Evolutionary conservation across 2,888 invertebrate species (phyloP), one percentile per base, ranked within the genome.

Genomic region (Harpagoxenus sublaevis): DNA sequence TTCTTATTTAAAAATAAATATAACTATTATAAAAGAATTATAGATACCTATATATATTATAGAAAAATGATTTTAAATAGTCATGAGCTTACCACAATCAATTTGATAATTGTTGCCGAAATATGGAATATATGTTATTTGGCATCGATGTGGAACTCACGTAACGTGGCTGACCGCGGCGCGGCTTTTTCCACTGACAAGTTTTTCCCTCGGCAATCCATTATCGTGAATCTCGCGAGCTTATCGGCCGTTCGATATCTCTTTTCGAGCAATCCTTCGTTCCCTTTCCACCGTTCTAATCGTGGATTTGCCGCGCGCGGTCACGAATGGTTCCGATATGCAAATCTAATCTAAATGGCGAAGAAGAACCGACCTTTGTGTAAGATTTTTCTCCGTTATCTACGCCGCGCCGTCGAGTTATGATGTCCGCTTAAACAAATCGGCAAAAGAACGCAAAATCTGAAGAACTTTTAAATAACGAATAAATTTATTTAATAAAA

Each of bases 291-390:
- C 28, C 51, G 3, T 57, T 70, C 63, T 66, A 60, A 83, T 84
- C 75, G 75, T 23, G 15, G 81, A 84, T 84, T 86, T 74, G 84
- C 78, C 63, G 62, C 62, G 57, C 71, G 39, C 23, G 65, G 63
- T 62, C 63, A 60, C 81, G 79, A 81, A 86, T 70, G 60, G 2
- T 45, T 48, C 57, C 65, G 74, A 83, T 83, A 86, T 85, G 83
- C 83, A 83, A 86, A 86, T 86, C 39, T 74, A 51, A 85, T 86
- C 39, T 74, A 51, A 85, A 68, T 48, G 74, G 71, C 48, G 55
- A 73, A 84, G 60, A 48, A 73, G 66, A 39, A 45, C 8, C 39
- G 42, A 68, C 45, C n/a, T 79, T 79, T 57, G 35, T 45, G 23
- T 23, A 23, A 6, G 73, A 71, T 48, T 79, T 79, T 79, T 60